Evolutionary conservation across 2,797 vertebrate species (phyloP), one percentile per base, ranked within the genome.

Genomic region (Aeoliscus strigatus): DNA sequence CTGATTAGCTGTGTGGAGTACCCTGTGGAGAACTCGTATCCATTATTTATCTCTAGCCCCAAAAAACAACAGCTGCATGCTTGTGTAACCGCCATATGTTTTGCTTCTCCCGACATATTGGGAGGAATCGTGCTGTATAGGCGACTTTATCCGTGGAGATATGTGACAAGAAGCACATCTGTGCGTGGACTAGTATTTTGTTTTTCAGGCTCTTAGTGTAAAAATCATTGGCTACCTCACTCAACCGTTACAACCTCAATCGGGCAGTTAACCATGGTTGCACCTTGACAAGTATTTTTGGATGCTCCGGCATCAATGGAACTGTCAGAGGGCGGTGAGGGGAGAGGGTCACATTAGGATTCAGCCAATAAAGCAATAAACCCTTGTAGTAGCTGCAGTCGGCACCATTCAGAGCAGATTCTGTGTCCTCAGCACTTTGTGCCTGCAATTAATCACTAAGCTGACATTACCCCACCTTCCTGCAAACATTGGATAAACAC

Each of bases 331-430:
- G 45, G 43, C 48, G 27, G 37, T 23, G 26, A 50, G 63, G 35
- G 61, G 64, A 72, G 58, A 52, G 67, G 72, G 65, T 72, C 66
- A 69, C 63, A 79, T 83, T 79, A 73, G 57, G 71, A 83, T 79
- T 82, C 67, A 77, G 80, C 85, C 71, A 75, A 82, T 79, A 82
- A 81, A 81, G 79, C 79, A 82, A 82, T 83, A 77, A 82, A 79
- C 51, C 60, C 70, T 73, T 60, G 72, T 78, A 65, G 73, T 60
- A 73, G 73, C 68, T 66, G 71, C 60, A 75, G 70, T 80, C 53
- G 73, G 78, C 62, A 57, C 70, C 71, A 43, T 79, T 66, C 65
- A 43, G 52, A 67, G 70, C 58, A 63, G 67, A 82, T 79, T 83
- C 72, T 77, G 74, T 76, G 70, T 81, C 65, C 70, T 81, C 79